Conservation (phyloP, 2,888 invertebrate species). For the Agrochola litura region DNA sequence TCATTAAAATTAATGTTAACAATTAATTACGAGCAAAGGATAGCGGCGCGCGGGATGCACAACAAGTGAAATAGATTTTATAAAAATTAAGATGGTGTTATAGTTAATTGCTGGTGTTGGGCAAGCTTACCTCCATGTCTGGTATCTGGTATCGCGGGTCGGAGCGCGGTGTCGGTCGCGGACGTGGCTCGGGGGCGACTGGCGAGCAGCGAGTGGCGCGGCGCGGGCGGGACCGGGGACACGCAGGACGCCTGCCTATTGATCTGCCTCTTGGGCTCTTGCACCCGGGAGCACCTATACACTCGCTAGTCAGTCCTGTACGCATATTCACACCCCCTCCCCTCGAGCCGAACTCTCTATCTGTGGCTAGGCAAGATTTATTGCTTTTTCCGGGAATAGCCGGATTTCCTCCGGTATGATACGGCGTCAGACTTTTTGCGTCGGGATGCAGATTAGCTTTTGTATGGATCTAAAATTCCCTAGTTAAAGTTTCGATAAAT, state of each 20-base stretch:
- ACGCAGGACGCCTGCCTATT: slow-evolving; percentile 81
- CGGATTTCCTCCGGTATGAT: slow-evolving; percentile 78
- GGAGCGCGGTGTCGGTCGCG: slow-evolving; percentile 31
- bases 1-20: slow-evolving; percentile 20
- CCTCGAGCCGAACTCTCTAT: slow-evolving; percentile 73
- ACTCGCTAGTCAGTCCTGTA: slow-evolving; percentile 74
- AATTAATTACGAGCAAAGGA: slow-evolving; percentile 16
- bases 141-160: slow-evolving; percentile 43
- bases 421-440: slow-evolving; percentile 64
- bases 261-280: slow-evolving; percentile 83
- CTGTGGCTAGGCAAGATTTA: slow-evolving; percentile 84
- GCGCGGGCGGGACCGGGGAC: slow-evolving; percentile 67
- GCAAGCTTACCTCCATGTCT: slow-evolving; percentile 76
- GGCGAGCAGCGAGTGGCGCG: slow-evolving; percentile 67
- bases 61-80: slow-evolving; percentile 11
- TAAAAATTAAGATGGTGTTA: neutral
- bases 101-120: slow-evolving; percentile 11
- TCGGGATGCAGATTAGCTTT: slow-evolving; percentile 64
- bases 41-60: slow-evolving; percentile 25
- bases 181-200: slow-evolving; percentile 53
- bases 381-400: slow-evolving; percentile 84
- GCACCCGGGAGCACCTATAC: slow-evolving; percentile 76
- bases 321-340: slow-evolving; percentile 74
- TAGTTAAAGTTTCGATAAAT: neutral
- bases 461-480: slow-evolving; percentile 24